Evolutionary conservation across 2,113 vertebrate species (phyloP).

Genomic region (Phalacrocorax brasilianus): DNA sequence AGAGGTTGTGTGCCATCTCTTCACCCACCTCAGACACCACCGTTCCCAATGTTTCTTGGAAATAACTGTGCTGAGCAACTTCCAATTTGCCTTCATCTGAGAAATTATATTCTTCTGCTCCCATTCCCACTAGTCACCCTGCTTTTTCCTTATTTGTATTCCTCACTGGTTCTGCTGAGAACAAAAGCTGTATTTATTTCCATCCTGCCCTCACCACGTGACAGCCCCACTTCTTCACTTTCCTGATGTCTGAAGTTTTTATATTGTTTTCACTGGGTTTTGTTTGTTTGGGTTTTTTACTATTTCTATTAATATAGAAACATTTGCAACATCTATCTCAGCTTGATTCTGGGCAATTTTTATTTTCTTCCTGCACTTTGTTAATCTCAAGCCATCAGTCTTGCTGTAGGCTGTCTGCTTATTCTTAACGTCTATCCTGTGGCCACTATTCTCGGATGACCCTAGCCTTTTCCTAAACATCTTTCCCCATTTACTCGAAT

Average conservation of each 20-base stretch:
- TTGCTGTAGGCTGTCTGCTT: not conserved
- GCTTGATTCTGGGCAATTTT: not conserved
- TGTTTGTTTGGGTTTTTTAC: not conserved
- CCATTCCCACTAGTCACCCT: not conserved
- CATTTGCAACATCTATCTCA: not conserved
- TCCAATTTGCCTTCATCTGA: not conserved
- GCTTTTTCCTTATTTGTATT: not conserved
- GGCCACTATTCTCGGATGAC: not conserved
- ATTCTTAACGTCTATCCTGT: not conserved
- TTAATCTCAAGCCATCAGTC: not conserved
- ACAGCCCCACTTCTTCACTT: not conserved
- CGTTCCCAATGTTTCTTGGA: not conserved
- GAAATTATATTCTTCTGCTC: not conserved
- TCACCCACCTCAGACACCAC: not conserved
- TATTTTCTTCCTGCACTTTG: not conserved
- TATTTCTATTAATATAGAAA: not conserved
- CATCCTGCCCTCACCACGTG: not conserved
- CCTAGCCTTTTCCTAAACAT: not conserved
- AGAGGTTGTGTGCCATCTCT: not conserved
- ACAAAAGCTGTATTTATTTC: not conserved
- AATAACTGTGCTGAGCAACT: not conserved
- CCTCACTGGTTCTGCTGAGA: not conserved
- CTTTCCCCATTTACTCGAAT: not conserved
- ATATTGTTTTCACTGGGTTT: not conserved
- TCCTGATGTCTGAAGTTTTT: not conserved